Evolutionary conservation across 2,113 vertebrate species (phyloP).

Genomic region (Cebus imitator): DNA sequence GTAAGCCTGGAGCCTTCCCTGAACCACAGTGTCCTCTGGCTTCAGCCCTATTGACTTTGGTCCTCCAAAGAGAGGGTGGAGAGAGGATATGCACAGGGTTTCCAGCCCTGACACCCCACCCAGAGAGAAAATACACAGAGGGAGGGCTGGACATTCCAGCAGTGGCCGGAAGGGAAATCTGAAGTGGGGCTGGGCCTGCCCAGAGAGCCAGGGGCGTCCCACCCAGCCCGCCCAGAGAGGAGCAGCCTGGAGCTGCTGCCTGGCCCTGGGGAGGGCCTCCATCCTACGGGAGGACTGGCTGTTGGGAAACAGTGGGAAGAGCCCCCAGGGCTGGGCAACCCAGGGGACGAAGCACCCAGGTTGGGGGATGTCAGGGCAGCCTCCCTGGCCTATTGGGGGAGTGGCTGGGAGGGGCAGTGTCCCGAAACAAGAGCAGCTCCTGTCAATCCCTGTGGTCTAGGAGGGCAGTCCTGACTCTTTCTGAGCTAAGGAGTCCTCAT

Average conservation of each 20-base stretch:
- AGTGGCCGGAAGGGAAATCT: slow-evolving; percentile 63
- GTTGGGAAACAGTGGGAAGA: neutral
- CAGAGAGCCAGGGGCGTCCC: neutral
- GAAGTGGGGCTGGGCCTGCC: slow-evolving; percentile 17
- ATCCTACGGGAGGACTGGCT: neutral
- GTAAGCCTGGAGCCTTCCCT: neutral
- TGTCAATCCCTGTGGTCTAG: neutral
- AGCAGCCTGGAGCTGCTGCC: slow-evolving; percentile 36
- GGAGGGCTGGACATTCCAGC: slow-evolving; percentile 30
- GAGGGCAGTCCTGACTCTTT: neutral
- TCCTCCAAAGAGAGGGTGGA: slow-evolving; percentile 53
- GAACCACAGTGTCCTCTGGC: slow-evolving; percentile 15
- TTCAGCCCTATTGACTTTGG: slow-evolving; percentile 30
- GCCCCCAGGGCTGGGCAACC: neutral
- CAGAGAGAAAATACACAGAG: slow-evolving; percentile 66
- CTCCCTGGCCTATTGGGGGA: neutral
- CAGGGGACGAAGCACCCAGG: neutral
- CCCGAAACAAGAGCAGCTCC: neutral
- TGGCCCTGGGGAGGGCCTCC: slow-evolving; percentile 61
- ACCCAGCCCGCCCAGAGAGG: neutral
- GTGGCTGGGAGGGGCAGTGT: neutral
- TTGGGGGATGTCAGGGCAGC: neutral
- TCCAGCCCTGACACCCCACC: slow-evolving; percentile 62
- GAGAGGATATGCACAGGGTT: slow-evolving; percentile 59
- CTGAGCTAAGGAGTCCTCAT: neutral